These are phyloP conservation scores for Rhizoglyphus robini DNA, from an alignment of 1,140 invertebrate genomes.

Conservation along the genomic window DNA sequence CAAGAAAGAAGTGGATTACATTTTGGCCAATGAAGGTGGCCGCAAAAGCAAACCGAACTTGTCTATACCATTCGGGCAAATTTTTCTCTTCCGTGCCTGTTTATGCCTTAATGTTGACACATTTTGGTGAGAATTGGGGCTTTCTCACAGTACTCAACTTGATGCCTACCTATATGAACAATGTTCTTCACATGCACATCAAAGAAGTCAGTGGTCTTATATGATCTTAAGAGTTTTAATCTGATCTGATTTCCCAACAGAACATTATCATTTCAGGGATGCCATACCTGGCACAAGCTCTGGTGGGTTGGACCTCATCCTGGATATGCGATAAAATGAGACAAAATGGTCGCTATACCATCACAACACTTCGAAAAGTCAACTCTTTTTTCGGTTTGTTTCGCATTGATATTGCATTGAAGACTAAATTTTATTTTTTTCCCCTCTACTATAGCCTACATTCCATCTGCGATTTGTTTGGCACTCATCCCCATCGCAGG, in stretches of 20 bases:
- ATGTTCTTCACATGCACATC: conserved; percentile 71
- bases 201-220: conserved; percentile 53
- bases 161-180: conserved; percentile 82
- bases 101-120: conserved; percentile 79
- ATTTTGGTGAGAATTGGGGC: conserved; percentile 80
- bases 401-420: neutral
- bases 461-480: conserved; percentile 52
- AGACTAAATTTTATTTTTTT: conserved; percentile 5
- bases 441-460: too few species aligned
- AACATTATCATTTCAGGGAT: conserved; percentile 43
- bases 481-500: conserved; percentile 52
- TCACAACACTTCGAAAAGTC: conserved; percentile 24
- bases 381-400: conserved; percentile 25
- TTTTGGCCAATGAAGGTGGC: conserved; percentile 41
- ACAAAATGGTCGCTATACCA: conserved; percentile 12
- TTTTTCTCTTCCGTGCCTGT: conserved; percentile 68
- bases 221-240: too few species aligned
- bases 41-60: conserved; percentile 31
- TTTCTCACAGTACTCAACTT: conserved; percentile 89
- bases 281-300: conserved; percentile 42
- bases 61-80: conserved; percentile 58
- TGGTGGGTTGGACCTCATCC: conserved; percentile 37
- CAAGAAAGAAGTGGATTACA: conserved; percentile 9
- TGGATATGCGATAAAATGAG: conserved; percentile 37
- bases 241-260: conserved; percentile 29